Evolutionary conservation across 2,888 invertebrate species (phyloP).

Genomic region (Folsomia manolachei): DNA sequence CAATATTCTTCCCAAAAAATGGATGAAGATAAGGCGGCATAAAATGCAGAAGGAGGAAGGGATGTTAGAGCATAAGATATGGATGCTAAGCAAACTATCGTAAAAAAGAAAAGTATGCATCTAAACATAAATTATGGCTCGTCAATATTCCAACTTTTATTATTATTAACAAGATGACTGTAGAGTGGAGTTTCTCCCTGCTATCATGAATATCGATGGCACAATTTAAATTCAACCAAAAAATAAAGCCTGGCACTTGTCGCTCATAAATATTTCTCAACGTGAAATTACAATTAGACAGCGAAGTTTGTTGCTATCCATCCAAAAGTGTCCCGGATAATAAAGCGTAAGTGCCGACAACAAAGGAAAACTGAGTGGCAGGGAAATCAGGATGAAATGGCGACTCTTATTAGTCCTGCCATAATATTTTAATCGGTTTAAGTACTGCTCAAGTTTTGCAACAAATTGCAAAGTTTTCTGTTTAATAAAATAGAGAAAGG

Average conservation of each 20-base stretch:
- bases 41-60: neutral
- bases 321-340: too few species aligned
- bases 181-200: too few species aligned
- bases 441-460: neutral
- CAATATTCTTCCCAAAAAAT: conserved; percentile 3
- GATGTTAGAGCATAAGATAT: neutral
- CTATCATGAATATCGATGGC: too few species aligned
- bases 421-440: conserved; percentile 3
- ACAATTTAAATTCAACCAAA: too few species aligned
- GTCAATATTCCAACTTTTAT: neutral
- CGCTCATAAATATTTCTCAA: too few species aligned
- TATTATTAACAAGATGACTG: neutral
- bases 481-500: neutral
- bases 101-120: neutral
- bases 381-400: neutral
- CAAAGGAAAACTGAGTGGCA: neutral
- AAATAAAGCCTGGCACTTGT: too few species aligned
- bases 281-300: too few species aligned
- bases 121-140: neutral
- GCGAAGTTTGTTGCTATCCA: too few species aligned
- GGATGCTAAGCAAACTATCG: neutral
- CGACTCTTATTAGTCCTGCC: too few species aligned
- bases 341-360: too few species aligned
- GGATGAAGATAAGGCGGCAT: neutral
- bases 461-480: neutral